Base-by-base conservation (phyloP, 2,113 vertebrate species). In the Rousettus leschenaultii region DNA sequence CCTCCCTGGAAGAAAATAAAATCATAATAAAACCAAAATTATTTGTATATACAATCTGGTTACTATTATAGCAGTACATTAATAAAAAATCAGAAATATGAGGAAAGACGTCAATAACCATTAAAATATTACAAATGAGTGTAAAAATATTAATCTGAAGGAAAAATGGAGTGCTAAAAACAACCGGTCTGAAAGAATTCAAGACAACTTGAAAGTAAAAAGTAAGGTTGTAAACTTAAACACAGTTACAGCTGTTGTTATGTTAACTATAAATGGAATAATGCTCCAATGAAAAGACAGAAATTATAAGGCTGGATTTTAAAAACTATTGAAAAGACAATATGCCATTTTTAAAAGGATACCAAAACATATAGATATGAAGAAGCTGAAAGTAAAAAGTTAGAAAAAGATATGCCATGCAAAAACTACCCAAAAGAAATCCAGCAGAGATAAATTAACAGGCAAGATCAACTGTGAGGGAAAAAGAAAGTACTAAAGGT, bases 121-220 rank as follows among this genome's bases (percentile, higher is more conserved):
- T 68, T 66, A 65, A 92, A 82, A 57, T 86, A 86, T 38, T 87
- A 82, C 65, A 95, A 59, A 95, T 84, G 35, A 74, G 13, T 55
- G 2, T 55, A 45, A 95, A 35, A 90, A 43, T 77, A 74, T 24
- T 73, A 65, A 71, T 57, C 45, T 65, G 63, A 57, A 74, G 35
- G 7, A 48, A 73, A 80, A 73, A 65, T 18, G 18, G 14, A 55
- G 45, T 80, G 51, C 57, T 73, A 86, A 80, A 78, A 86, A 43
- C 7, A 70, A n/a, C 8, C 6, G 80, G 8, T 11, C 10, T 79
- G 22, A 86, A 84, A 77, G 80, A 55, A n/a, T 71, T 63, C 26
- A 45, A 65, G 26, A 55, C n/a, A 91, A 75, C n/a, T 68, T 75
- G 28, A 91, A 86, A 78, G 53, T 28, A 51, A 65, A 68, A 68